phyloP scores from a whole-genome alignment of 2,113 vertebrate species.

The Triplophysa rosa region DNA sequence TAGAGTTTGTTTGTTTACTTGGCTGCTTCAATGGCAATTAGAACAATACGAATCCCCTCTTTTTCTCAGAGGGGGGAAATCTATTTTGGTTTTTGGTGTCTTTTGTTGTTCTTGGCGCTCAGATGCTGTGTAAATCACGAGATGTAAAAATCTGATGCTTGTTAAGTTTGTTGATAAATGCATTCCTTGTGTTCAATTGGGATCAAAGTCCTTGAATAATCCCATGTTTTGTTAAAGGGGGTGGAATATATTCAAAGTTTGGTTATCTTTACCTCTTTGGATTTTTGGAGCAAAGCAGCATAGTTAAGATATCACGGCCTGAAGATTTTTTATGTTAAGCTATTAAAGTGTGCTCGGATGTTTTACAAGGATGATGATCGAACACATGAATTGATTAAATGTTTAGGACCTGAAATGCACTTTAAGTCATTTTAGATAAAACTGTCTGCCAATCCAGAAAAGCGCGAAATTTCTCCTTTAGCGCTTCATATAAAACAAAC shows the following conservation, averaged over 20 bases:
- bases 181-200: neutral
- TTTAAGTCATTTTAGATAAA: too few relatives aligned
- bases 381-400: neutral
- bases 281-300: neutral
- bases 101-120: conserved; percentile 29
- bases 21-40: conserved; percentile 70
- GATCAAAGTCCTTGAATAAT: conserved; percentile 22
- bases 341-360: neutral
- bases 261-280: neutral
- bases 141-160: conserved; percentile 35
- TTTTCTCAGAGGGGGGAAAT: conserved; percentile 46
- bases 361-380: conserved; percentile 2
- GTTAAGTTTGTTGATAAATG: neutral
- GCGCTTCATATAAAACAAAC: neutral
- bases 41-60: conserved; percentile 68
- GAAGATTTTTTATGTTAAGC: neutral
- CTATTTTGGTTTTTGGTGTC: conserved; percentile 48
- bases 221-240: neutral
- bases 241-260: neutral
- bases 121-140: conserved; percentile 59
- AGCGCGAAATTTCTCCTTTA: too few relatives aligned
- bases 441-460: too few relatives aligned
- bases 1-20: conserved; percentile 74
- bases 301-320: neutral
- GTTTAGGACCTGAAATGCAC: too few relatives aligned